Evolutionary conservation across 2,113 vertebrate species (phyloP), one percentile per base, ranked within the genome.

Genomic region (Platichthys stellatus): DNA sequence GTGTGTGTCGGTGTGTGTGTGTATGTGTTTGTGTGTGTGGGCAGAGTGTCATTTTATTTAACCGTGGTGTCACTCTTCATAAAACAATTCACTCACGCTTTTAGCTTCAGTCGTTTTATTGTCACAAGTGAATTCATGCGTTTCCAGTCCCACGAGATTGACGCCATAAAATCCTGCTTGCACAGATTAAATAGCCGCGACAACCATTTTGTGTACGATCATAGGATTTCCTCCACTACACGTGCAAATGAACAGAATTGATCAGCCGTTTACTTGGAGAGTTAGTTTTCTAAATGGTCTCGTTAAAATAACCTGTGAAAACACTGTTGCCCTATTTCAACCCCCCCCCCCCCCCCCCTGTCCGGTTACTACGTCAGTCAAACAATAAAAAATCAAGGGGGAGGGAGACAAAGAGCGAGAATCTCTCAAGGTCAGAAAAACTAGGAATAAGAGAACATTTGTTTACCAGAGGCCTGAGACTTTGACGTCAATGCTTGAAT

Each of bases 391-490:
- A 67, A 78, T 45, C 35, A 76, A 49, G 60, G 49, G 24, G n/a
- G 28, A 61, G 49, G 23, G 18, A 20, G 43, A 38, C 24, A 18
- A 64, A 53, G 78, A 61, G 28, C 11, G 31, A 26, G 28, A 15
- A 72, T 60, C 5, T 28, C 2, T 12, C 26, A 73, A 57, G 45
- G 60, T 80, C 60, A 69, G 51, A 69, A 67, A 80, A 60, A 28
- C 40, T 3, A 70, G 68, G 13, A 63, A 47, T 35, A 49, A 7
- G 65, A 56, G 15, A 67, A 43, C 1, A 43, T 12, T 43, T 17
- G 26, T 56, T 53, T 60, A 7, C 11, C n/a, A 58, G 21, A 69
- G 74, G 47, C 2, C n/a, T 2, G 1, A 57, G 15, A 4, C 21
- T 70, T 63, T 72, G 43, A 59, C 24, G 7, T 51, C 47, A 63